A percentile compares a stretch with the other conserved stretches of the same genome.
Evolutionary conservation across 2,113 vertebrate species (phyloP).

Genomic region (Alligator sinensis): DNA sequence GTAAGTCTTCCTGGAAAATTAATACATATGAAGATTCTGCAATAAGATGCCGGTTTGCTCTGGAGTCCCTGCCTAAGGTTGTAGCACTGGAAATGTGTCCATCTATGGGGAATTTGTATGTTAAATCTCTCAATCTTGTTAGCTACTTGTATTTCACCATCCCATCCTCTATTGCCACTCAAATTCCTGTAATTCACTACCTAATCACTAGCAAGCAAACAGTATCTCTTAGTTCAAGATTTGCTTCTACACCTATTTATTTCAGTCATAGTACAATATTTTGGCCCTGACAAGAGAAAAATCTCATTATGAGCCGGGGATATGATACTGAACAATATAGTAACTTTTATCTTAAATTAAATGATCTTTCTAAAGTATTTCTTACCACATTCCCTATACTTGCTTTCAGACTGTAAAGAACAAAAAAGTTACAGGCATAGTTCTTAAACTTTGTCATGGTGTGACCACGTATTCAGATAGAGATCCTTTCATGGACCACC

Average conservation of each 20-base stretch:
- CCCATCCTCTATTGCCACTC: not conserved
- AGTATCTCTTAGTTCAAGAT: too few species aligned
- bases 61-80: not conserved
- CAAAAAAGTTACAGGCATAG: not conserved
- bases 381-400: not conserved
- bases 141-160: not conserved
- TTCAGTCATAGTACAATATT: not conserved
- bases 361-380: not conserved
- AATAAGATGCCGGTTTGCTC: not conserved
- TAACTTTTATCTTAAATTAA: conserved; percentile 3
- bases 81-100: not conserved
- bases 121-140: not conserved
- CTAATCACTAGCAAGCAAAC: not conserved
- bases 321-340: not conserved
- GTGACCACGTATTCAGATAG: not conserved
- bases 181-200: not conserved
- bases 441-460: not conserved
- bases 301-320: not conserved
- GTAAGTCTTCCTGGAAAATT: not conserved
- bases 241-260: not conserved
- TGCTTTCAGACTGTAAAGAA: not conserved
- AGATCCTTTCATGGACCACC: not conserved
- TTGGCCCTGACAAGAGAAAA: not conserved
- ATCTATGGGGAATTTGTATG: not conserved
- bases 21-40: not conserved